Conservation (phyloP, 2,888 invertebrate species). For the Cantharis lateralis region DNA sequence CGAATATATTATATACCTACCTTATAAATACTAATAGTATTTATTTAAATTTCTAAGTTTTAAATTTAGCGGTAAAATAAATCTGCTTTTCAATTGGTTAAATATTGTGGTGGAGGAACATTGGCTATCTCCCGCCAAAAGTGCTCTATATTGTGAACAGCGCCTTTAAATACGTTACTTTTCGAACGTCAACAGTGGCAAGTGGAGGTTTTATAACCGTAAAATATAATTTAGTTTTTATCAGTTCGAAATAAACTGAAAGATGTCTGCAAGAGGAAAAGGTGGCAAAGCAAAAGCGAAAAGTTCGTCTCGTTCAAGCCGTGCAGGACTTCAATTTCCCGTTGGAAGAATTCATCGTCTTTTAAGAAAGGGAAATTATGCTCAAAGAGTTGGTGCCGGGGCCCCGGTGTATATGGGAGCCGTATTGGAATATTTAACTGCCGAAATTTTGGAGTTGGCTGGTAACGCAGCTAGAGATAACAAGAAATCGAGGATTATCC, state of each 20-base stretch:
- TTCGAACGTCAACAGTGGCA: not conserved
- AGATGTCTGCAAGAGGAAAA: slow-evolving; percentile 43
- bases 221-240: not conserved
- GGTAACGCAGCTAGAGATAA: slow-evolving; percentile 12
- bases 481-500: slow-evolving; percentile 11
- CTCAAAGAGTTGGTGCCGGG: slow-evolving; percentile 7
- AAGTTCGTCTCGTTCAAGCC: slow-evolving; percentile 57
- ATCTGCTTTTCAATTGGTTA: not conserved
- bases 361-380: slow-evolving; percentile 61
- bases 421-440: slow-evolving; percentile 12
- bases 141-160: not conserved
- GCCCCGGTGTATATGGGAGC: slow-evolving; percentile 14
- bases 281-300: slow-evolving; percentile 45
- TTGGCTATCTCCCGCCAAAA: not conserved
- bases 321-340: slow-evolving; percentile 65
- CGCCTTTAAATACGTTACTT: not conserved
- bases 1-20: too few species aligned
- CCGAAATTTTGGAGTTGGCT: slow-evolving; percentile 20
- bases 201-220: not conserved
- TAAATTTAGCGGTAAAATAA: not conserved
- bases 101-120: too few species aligned
- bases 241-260: slow-evolving; percentile 5
- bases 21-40: too few species aligned
- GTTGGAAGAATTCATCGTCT: slow-evolving; percentile 65
- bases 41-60: not conserved